These are phyloP conservation scores for Lepisosteus oculatus DNA, from an alignment of 2,113 vertebrate genomes.

Conservation along the genomic window DNA sequence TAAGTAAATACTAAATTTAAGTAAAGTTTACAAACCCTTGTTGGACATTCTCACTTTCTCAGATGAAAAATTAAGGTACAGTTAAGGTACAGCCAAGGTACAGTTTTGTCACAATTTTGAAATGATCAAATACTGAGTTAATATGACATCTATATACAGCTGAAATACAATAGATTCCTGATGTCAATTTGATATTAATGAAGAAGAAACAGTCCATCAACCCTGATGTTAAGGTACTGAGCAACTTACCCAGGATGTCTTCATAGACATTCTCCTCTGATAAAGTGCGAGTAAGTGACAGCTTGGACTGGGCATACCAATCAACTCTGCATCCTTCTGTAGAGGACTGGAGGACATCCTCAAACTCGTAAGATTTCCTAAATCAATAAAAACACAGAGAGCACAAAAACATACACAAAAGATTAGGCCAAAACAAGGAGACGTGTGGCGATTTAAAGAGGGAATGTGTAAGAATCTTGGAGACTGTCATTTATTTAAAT, in stretches of 20 bases:
- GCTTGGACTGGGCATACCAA: constrained; percentile 88
- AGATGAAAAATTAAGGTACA: too few relatives aligned
- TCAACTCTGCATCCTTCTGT: constrained; percentile 77
- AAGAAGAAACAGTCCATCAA: background rate
- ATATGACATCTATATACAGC: too few relatives aligned
- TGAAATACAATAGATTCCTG: too few relatives aligned
- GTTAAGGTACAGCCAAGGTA: too few relatives aligned
- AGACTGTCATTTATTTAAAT: background rate
- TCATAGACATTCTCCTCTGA: constrained; percentile 97
- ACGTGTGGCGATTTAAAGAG: background rate
- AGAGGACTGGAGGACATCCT: constrained; percentile 85
- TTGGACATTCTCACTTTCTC: too few relatives aligned
- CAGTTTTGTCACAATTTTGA: too few relatives aligned
- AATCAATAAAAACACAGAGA: constrained; percentile 11
- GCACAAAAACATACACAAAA: background rate
- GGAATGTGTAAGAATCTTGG: constrained; percentile 6
- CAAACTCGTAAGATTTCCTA: constrained; percentile 97
- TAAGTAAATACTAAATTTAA: too few relatives aligned
- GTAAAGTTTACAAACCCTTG: too few relatives aligned
- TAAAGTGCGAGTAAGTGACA: constrained; percentile 92
- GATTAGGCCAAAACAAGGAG: constrained; percentile 31
- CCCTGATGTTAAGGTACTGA: too few relatives aligned
- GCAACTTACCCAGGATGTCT: constrained; percentile 86
- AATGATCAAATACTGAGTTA: too few relatives aligned
- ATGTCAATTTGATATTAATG: too few relatives aligned